Base-by-base conservation (phyloP, 2,113 vertebrate species). In the Festucalex cinctus region DNA sequence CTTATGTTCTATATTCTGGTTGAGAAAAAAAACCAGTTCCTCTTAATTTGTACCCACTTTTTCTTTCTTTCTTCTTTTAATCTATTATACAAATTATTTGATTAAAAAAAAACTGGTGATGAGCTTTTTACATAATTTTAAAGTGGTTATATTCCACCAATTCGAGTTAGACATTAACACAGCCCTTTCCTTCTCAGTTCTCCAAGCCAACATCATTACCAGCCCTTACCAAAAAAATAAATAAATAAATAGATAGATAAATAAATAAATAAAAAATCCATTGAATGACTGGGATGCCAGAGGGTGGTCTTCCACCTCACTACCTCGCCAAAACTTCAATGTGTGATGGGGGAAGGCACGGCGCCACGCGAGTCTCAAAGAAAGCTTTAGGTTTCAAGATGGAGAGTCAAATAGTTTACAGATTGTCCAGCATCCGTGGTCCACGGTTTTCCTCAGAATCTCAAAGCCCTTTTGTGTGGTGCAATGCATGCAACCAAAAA, bases 341-440 rank as follows among this genome's bases (percentile, higher is more conserved):
- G 64, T 39, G 64, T 44, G 71, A 19, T 57, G 63, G 68, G 65
- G 37, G 73, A 76, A 12, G 22, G 20, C 67, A 56, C 48, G 76
- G 70, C 74, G 65, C 63, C 67, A 69, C 71, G 71, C 66, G 62
- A 56, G 71, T 69, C 66, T 75, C 63, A 54, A 62, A 71, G 72
- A 73, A 77, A 82, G 85, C 78, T 84, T 89, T 89, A 77, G 75
- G 79, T 91, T 90, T 86, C 89, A 91, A 36, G 81, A 70, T 36
- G 69, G 73, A 71, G 71, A 76, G 77, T 84, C 75, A 91, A 92
- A 91, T 88, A 84, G 88, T 88, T 87, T 87, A 88, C 88, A 90
- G 87, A 89, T 86, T 87, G 78, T 26, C 68, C 63, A 54, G 70
- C 73, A 69, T 76, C 69, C 43, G 35, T 19, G 46, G 10, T 53